Evolutionary conservation across 1,140 invertebrate genomes (phyloP), one percentile per base, ranked within the genome.

Genomic region (Ganaspis sp.): DNA sequence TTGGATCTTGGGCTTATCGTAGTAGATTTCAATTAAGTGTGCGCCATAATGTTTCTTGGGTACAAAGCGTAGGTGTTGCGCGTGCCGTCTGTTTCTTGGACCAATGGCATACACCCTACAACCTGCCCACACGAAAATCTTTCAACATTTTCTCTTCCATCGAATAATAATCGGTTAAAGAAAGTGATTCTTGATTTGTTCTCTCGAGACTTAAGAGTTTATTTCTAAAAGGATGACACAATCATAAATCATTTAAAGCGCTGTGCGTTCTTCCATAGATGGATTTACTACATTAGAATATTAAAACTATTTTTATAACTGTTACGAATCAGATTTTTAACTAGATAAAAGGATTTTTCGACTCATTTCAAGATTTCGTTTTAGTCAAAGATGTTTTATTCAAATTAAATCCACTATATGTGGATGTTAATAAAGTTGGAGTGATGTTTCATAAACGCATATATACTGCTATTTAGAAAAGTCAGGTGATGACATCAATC

Each of bases 191-290:
- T 49, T 49, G 45, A 49, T 49, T 49, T 17, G n/a, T 49, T 49
- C n/a, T 49, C 45, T 12, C 37, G 45, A 49, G 4, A 17, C n/a
- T 45, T 45, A 17, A 49, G 37, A 49, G 45, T 49, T 6, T 49
- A n/a, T 49, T 49, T 49, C 45, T 49, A 49, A 45, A 45, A 45
- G 42, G 45, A 49, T 49, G 45, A 49, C 45, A n/a, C 45, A 49
- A 8, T 17, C 53, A 42, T 71, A 77, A 77, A 77, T 77, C 75
- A 77, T 21, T 73, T 69, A 73, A 73, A 73, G 23, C 26, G 9
- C 54, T 9, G 40, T 69, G 40, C 40, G 11, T 26, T 70, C n/a
- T 49, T 49, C 45, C 45, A 17, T 49, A 49, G 2, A 49, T 49
- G 45, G 45, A 49, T 17, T 17, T n/a, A 49, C 45, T 17, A n/a